These are phyloP conservation scores for Rosalia funebris DNA, from an alignment of 2,888 invertebrate genomes.

Conservation along the genomic window DNA sequence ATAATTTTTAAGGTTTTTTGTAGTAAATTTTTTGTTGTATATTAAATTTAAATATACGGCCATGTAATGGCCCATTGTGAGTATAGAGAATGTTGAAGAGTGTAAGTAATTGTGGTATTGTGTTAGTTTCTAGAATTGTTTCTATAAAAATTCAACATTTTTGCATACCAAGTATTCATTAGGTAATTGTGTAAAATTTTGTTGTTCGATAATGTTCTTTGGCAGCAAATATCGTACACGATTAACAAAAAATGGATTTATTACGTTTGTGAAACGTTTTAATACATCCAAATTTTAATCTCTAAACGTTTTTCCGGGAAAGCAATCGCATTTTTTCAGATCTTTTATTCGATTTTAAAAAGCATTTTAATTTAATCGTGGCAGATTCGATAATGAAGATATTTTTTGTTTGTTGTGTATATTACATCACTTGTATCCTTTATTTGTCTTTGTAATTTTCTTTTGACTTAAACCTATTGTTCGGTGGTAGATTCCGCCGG, in stretches of 20 bases:
- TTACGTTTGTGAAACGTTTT: conserved; percentile 16
- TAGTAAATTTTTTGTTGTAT: conserved; percentile 52
- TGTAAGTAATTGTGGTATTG: conserved; percentile 57
- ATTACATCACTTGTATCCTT: conserved; percentile 26
- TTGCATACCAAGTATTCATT: conserved; percentile 52
- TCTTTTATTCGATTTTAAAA: not conserved
- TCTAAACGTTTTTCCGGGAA: not conserved
- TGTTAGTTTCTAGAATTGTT: conserved; percentile 57
- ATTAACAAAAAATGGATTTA: conserved; percentile 15
- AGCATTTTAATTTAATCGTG: conserved; percentile 5
- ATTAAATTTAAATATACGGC: conserved; percentile 33
- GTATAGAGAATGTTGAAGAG: conserved; percentile 48
- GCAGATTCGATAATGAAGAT: conserved; percentile 3
- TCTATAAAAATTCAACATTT: conserved; percentile 47
- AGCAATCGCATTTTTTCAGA: no score
- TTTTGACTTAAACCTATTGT: conserved; percentile 31
- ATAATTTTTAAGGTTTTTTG: conserved; percentile 48
- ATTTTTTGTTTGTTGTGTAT: conserved; percentile 27
- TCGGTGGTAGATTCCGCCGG: conserved; percentile 31
- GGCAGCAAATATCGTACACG: conserved; percentile 25
- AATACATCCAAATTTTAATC: not conserved
- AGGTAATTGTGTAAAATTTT: conserved; percentile 42
- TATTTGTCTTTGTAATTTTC: conserved; percentile 21
- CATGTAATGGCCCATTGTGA: conserved; percentile 46
- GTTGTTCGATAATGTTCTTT: conserved; percentile 35